phyloP scores from a whole-genome alignment of 2,888 invertebrate genomes.

The Synergus gifuensis region DNA sequence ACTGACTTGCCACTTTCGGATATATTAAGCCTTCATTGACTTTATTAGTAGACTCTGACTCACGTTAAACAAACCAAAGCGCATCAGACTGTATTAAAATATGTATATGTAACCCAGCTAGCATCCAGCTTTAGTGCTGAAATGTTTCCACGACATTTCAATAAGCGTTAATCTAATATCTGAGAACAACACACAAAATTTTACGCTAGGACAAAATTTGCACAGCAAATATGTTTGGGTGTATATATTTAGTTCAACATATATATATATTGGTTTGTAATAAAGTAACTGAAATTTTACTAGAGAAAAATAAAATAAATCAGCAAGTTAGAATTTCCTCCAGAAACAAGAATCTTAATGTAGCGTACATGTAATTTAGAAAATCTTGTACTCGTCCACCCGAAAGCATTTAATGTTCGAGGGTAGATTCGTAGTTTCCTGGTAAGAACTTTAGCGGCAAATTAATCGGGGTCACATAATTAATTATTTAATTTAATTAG shows the following conservation, averaged over 20 bases:
- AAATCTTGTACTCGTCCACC: background rate
- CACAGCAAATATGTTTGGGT: background rate
- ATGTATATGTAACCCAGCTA: slow-evolving; percentile 42
- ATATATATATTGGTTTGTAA: background rate
- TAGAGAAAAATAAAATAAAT: background rate
- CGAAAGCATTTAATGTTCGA: background rate
- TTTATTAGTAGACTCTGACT: slow-evolving; percentile 46
- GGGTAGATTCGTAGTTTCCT: background rate
- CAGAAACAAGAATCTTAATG: background rate
- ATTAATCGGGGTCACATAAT: slow-evolving; percentile 14
- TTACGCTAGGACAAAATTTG: too few relatives aligned
- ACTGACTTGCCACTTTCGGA: slow-evolving; percentile 23
- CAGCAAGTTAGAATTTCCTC: background rate
- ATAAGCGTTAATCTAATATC: slow-evolving; percentile 52
- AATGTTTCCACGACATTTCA: slow-evolving; percentile 49
- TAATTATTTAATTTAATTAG: slow-evolving; percentile 41
- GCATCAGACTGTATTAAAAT: slow-evolving; percentile 47
- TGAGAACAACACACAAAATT: too few relatives aligned
- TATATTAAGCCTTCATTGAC: slow-evolving; percentile 44
- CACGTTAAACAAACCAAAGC: slow-evolving; percentile 48
- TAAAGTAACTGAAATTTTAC: background rate
- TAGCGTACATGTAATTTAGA: slow-evolving; percentile 4
- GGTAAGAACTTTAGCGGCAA: background rate
- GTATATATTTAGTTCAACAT: background rate
- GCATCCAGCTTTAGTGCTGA: background rate